These are phyloP conservation scores for Dryadula phaetusa DNA, from an alignment of 2,888 invertebrate species.

Conservation along the genomic window DNA sequence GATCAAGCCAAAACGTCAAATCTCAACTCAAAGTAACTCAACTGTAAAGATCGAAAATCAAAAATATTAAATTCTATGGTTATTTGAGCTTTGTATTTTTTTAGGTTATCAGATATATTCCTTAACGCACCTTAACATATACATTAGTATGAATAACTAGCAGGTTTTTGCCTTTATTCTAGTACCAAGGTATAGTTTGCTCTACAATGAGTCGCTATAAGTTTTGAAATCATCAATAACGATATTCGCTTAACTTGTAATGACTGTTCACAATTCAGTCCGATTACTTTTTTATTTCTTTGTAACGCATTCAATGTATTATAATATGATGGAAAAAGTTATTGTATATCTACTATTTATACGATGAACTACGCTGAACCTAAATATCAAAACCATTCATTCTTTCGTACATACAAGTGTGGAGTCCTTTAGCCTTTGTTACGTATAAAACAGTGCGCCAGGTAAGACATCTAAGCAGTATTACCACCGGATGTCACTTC, in stretches of 20 bases:
- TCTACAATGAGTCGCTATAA: no score
- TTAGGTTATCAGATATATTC: no score
- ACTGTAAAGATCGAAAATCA: no score
- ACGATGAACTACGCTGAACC: no score
- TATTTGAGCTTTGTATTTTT: no score
- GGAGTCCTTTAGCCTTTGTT: background rate
- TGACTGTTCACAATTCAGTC: background rate
- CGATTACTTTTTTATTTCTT: background rate
- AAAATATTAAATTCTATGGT: no score
- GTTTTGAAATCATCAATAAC: background rate
- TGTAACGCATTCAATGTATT: background rate
- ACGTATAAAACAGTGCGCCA: background rate
- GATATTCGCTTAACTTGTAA: background rate
- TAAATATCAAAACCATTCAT: background rate
- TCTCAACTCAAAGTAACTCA: no score
- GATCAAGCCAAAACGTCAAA: no score
- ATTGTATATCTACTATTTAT: slow-evolving; percentile 9
- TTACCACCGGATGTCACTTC: background rate
- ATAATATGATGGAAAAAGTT: background rate
- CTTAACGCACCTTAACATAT: no score
- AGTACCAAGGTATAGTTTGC: no score
- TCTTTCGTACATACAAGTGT: background rate
- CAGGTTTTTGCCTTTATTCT: no score
- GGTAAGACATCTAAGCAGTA: background rate
- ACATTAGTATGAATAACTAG: background rate